These are phyloP conservation scores for Drosophila mayaguana DNA, from an alignment of 2,888 invertebrate species.

Conservation along the genomic window DNA sequence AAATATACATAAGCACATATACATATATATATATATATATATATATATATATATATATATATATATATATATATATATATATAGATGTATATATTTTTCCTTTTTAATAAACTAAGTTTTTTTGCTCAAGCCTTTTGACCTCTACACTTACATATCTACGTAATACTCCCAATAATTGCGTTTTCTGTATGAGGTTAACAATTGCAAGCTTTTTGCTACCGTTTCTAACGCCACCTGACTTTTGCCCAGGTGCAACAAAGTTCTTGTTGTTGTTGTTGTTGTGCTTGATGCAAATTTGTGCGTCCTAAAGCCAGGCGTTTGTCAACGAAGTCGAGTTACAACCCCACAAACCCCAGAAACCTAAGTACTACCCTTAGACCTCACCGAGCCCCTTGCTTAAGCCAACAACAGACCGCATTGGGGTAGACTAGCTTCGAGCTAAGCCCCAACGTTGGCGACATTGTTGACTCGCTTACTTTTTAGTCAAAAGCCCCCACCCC, in stretches of 20 bases:
- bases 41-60: neutral
- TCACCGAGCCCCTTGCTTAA: neutral
- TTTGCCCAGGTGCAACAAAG: slow-evolving; percentile 21
- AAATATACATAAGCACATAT: too few species aligned
- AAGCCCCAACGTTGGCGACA: slow-evolving; percentile 22
- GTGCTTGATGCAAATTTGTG: slow-evolving; percentile 52
- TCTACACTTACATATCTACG: neutral
- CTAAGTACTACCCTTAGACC: neutral
- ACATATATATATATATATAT: neutral
- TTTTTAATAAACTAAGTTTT: neutral
- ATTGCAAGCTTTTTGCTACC: slow-evolving; percentile 11
- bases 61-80: neutral
- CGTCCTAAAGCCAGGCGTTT: slow-evolving; percentile 14
- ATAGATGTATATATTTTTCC: neutral
- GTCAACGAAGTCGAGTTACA: slow-evolving; percentile 21
- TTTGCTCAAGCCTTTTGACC: neutral
- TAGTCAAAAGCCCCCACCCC: neutral
- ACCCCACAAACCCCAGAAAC: neutral
- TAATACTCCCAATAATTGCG: slow-evolving; percentile 17
- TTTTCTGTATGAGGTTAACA: slow-evolving; percentile 10
- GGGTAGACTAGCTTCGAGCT: slow-evolving; percentile 19
- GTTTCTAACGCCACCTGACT: neutral
- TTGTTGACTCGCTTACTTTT: slow-evolving; percentile 34
- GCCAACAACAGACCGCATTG: slow-evolving; percentile 20
- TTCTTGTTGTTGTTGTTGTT: slow-evolving; percentile 7